Conservation (phyloP, 2,113 vertebrate species). For the Phodopus roborovskii region DNA sequence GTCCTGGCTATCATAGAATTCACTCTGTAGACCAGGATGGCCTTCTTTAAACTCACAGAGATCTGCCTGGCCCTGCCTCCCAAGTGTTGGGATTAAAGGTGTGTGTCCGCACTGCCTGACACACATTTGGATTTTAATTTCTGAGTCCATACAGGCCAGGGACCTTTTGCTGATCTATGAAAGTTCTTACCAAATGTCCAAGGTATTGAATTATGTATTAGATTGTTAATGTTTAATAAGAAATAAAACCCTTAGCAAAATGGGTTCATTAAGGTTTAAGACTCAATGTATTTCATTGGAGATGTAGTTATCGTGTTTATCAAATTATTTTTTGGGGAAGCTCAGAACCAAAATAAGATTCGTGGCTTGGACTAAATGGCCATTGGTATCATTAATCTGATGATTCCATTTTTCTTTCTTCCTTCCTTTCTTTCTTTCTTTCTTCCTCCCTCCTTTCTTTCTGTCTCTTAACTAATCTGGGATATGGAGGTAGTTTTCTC, state of each 20-base stretch:
- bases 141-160: not conserved
- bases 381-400: slow-evolving; percentile 10
- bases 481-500: not conserved
- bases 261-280: not conserved
- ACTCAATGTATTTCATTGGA: not conserved
- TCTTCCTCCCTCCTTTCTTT: no score
- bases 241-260: slow-evolving; percentile 51
- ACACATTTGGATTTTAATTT: not conserved
- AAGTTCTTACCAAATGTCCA: not conserved
- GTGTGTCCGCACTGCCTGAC: no score
- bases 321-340: not conserved
- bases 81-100: no score
- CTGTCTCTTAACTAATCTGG: not conserved
- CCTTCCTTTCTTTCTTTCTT: not conserved
- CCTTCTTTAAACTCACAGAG: no score
- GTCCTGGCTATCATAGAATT: no score
- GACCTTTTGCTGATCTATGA: not conserved
- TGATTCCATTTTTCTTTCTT: not conserved
- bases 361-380: not conserved
- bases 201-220: slow-evolving; percentile 29
- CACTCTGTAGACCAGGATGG: no score
- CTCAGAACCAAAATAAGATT: not conserved
- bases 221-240: slow-evolving; percentile 31
- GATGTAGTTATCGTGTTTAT: not conserved
- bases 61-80: no score